These are phyloP conservation scores for Dasyornis broadbenti DNA, from an alignment of 2,113 vertebrate species.

Conservation along the genomic window DNA sequence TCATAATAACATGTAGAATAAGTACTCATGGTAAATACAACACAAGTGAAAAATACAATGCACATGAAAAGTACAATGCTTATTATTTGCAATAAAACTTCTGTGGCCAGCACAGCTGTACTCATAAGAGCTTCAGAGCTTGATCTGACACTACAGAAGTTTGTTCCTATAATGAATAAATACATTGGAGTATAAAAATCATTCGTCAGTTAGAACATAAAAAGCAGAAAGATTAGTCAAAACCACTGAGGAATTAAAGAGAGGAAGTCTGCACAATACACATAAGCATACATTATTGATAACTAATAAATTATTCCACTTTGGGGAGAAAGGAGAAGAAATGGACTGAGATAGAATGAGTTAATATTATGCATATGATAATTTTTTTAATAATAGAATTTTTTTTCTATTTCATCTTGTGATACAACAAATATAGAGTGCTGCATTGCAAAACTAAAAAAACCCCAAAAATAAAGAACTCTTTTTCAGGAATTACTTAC, in stretches of 20 bases:
- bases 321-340: not conserved
- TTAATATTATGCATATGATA: not conserved
- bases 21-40: not conserved
- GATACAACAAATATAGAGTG: not conserved
- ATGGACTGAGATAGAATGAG: not conserved
- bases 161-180: not conserved
- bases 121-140: not conserved
- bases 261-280: not conserved
- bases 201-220: not conserved
- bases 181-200: not conserved
- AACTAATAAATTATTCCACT: conserved; percentile 1
- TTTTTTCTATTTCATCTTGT: not conserved
- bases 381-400: not conserved
- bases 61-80: accelerated
- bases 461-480: accelerated
- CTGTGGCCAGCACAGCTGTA: not conserved
- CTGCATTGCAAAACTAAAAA: not conserved
- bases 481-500: not conserved
- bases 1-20: not conserved
- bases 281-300: not conserved
- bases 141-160: not conserved
- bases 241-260: not conserved
- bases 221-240: not conserved
- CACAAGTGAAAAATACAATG: not conserved
- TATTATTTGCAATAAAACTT: not conserved